Conservation (phyloP, 2,888 invertebrate species). For the Harpagoxenus sublaevis region DNA sequence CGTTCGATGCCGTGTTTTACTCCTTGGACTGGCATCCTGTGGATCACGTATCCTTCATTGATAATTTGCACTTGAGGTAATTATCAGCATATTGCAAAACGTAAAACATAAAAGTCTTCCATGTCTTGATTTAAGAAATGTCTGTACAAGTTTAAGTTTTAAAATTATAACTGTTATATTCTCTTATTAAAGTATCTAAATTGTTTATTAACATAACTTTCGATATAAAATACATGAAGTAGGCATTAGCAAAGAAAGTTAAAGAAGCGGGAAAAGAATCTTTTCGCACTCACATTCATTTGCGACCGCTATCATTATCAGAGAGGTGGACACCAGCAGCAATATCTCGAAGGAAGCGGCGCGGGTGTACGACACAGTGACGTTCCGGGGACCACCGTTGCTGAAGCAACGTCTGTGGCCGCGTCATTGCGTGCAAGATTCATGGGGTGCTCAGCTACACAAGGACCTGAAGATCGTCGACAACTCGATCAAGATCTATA, state of each 20-base stretch:
- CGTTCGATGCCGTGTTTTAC: slow-evolving; percentile 96
- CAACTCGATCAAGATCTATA: slow-evolving; percentile 93
- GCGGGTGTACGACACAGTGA: slow-evolving; percentile 96
- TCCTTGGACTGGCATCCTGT: slow-evolving; percentile 99
- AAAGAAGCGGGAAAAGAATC: not conserved
- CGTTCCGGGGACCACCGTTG: slow-evolving; percentile 94
- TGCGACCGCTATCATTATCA: slow-evolving; percentile 54
- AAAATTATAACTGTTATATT: not conserved
- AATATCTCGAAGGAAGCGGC: slow-evolving; percentile 89
- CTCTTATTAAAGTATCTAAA: not conserved
- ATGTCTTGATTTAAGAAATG: not conserved
- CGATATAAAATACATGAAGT: not conserved
- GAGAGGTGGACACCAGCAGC: slow-evolving; percentile 83
- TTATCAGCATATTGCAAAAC: slow-evolving; percentile 1
- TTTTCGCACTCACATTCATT: not conserved
- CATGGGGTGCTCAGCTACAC: slow-evolving; percentile 98
- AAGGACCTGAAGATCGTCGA: slow-evolving; percentile 94
- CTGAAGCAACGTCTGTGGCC: slow-evolving; percentile 98
- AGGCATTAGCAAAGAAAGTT: not conserved
- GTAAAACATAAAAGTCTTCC: not conserved
- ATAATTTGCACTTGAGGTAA: slow-evolving; percentile 91
- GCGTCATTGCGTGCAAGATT: slow-evolving; percentile 97
- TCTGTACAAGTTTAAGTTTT: not conserved
- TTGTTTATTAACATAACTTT: not conserved
- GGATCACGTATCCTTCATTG: slow-evolving; percentile 98